Conservation (phyloP, 2,888 invertebrate genomes). For the Pollenia angustigena region DNA sequence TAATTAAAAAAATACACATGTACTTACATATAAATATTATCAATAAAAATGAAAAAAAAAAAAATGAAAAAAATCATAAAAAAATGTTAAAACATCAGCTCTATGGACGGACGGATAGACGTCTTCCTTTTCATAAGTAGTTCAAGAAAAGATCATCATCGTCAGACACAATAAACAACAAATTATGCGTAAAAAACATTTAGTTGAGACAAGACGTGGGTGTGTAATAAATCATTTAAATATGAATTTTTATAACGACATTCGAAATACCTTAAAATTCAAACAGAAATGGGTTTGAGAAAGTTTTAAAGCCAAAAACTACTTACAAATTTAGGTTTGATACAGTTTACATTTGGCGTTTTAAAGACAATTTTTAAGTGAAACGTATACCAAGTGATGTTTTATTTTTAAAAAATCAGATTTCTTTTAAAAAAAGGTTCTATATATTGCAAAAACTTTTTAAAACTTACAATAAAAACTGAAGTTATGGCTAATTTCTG, state of each 20-base stretch:
- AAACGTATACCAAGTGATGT: too few species aligned
- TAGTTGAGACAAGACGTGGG: slow-evolving; percentile 50
- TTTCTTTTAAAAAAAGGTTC: too few species aligned
- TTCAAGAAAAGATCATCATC: slow-evolving; percentile 50
- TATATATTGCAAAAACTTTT: too few species aligned
- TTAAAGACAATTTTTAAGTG: too few species aligned
- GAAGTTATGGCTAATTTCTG: too few species aligned
- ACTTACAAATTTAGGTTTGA: too few species aligned
- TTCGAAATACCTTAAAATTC: slow-evolving; percentile 9
- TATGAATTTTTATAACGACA: slow-evolving; percentile 3
- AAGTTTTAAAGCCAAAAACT: background rate
- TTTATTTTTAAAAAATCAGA: too few species aligned
- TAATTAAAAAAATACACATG: slow-evolving; percentile 5
- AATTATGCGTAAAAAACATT: slow-evolving; percentile 53
- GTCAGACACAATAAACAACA: slow-evolving; percentile 55
- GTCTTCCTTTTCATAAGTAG: slow-evolving; percentile 29
- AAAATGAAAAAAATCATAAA: slow-evolving; percentile 1
- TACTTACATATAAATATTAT: slow-evolving; percentile 45
- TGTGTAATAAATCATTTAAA: slow-evolving; percentile 55
- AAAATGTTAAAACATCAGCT: slow-evolving; percentile 25
- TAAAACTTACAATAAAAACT: background rate
- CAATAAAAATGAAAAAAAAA: slow-evolving; percentile 35
- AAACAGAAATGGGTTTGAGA: too few species aligned
- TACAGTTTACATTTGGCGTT: too few species aligned
- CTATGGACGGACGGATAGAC: background rate